Base-by-base conservation (phyloP, 2,113 vertebrate genomes). In the Anser cygnoides region DNA sequence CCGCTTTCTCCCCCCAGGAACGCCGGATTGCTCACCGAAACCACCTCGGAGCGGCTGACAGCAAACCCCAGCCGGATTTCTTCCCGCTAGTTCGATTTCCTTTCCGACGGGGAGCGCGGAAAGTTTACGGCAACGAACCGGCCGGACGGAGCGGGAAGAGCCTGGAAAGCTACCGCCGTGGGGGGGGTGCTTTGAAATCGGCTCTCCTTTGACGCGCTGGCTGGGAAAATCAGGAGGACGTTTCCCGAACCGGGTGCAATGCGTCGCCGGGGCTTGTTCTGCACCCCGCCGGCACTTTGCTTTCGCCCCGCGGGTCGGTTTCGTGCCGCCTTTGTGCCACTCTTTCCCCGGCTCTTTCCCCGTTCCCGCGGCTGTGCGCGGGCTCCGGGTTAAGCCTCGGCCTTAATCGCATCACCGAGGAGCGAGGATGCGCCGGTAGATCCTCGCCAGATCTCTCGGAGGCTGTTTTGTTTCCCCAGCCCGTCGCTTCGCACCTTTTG, bases 101-200 rank as follows among this genome's bases (percentile, higher is more conserved):
- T 26, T 63, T 63, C 61, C 5, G 33, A 43, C 1, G 4, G 80
- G 61, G 80, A 90, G 59, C 65, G 74, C 75, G 14, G 1, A 6
- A 11, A 49, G 41, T 21, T 67, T 11, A 9, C 83, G 5, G 50
- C 20, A 68, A 58, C 44, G 5, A 31, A 14, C 72, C 1, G 43
- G 66, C 55, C 39, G 52, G 75, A 79, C 55, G 3, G 65, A 82
- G 90, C 77, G 2, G 2, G 90, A 33, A 28, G 6, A 19, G 54
- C 44, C 2, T 7, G 8, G 50, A 25, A 3, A 29, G 50, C 12
- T 3, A 2, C 3, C 0, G 15, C 31, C 10, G 1, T 2, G 35
- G 58, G 44, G 8, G 35, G 28, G 62, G 57, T 28, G 21, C 55
- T 46, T n/a, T 13, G 15, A 11, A 28, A 10, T 12, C 1, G 0